Percentiles rank a stretch among this genome's conserved stretches.
phyloP scores from a whole-genome alignment of 2,888 invertebrate genomes.

The Thecophora atra region DNA sequence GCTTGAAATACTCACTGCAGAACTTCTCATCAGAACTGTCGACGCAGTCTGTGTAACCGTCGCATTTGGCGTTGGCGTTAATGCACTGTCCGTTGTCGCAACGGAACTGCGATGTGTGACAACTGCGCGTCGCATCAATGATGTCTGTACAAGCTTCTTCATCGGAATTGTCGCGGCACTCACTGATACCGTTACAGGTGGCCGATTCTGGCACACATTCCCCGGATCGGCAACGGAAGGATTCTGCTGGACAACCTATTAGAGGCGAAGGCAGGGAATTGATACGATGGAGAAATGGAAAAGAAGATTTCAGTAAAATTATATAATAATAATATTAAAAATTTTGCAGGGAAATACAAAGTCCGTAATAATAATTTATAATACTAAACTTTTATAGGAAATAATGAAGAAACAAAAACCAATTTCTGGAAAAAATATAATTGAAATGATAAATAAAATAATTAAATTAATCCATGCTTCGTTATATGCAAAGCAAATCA shows the following conservation, averaged over 20 bases:
- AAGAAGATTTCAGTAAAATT: too few relatives aligned
- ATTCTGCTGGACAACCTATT: conserved; percentile 72
- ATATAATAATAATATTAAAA: too few relatives aligned
- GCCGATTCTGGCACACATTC: conserved; percentile 73
- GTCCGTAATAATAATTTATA: too few relatives aligned
- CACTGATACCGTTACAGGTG: conserved; percentile 72
- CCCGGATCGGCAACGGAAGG: conserved; percentile 77
- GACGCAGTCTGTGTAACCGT: conserved; percentile 69
- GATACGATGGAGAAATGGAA: conserved; percentile 22
- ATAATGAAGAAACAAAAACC: too few relatives aligned
- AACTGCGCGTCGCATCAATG: conserved; percentile 48
- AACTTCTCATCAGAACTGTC: conserved; percentile 71
- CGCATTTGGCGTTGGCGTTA: conserved; percentile 64
- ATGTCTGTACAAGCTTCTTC: conserved; percentile 70
- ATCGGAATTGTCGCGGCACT: conserved; percentile 77
- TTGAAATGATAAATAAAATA: too few relatives aligned
- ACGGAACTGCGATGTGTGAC: conserved; percentile 61
- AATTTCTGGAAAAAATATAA: too few relatives aligned
- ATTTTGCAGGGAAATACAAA: too few relatives aligned
- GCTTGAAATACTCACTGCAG: conserved; percentile 66
- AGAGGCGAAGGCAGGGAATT: not conserved
- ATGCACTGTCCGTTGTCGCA: conserved; percentile 64
- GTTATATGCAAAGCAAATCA: too few relatives aligned
- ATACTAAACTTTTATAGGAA: too few relatives aligned
- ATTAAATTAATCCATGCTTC: too few relatives aligned